A percentile compares a stretch with the other conserved stretches of the same genome.
Evolutionary conservation across 2,888 invertebrate genomes (phyloP).

Genomic region (Agonum fuliginosum): DNA sequence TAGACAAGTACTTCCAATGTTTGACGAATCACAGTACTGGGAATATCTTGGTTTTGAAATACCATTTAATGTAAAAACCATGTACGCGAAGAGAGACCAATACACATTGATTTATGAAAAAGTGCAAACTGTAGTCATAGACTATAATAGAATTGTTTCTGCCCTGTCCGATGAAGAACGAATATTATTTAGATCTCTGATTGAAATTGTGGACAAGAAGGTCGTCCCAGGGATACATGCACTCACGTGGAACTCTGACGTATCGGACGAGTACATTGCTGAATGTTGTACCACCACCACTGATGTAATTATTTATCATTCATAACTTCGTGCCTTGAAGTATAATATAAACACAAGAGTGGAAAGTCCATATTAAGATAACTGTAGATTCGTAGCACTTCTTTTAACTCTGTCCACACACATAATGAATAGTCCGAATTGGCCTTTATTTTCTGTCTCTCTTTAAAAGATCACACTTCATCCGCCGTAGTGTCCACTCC

Average conservation of each 20-base stretch:
- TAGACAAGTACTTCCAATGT: constrained; percentile 80
- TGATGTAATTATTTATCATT: constrained; percentile 76
- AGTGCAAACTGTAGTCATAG: constrained; percentile 82
- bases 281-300: constrained; percentile 81
- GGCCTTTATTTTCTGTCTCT: too few relatives aligned
- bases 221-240: constrained; percentile 83
- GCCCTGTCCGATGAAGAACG: constrained; percentile 86
- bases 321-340: too few relatives aligned
- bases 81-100: constrained; percentile 78
- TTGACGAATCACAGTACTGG: constrained; percentile 85
- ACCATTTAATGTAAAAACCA: constrained; percentile 80
- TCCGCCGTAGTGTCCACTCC: too few relatives aligned
- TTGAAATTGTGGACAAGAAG: constrained; percentile 78
- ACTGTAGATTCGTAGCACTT: too few relatives aligned
- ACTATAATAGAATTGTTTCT: constrained; percentile 86
- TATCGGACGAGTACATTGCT: constrained; percentile 82
- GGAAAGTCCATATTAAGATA: too few relatives aligned
- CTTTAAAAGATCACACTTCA: too few relatives aligned
- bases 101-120: constrained; percentile 81
- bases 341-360: too few relatives aligned
- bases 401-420: too few relatives aligned
- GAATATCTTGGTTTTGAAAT: constrained; percentile 81
- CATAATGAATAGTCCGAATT: too few relatives aligned
- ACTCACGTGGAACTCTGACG: constrained; percentile 84
- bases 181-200: constrained; percentile 84